Percentiles rank a stretch among this genome's conserved stretches.
Conservation (phyloP, 2,113 vertebrate species). For the Pseudopodoces humilis region DNA sequence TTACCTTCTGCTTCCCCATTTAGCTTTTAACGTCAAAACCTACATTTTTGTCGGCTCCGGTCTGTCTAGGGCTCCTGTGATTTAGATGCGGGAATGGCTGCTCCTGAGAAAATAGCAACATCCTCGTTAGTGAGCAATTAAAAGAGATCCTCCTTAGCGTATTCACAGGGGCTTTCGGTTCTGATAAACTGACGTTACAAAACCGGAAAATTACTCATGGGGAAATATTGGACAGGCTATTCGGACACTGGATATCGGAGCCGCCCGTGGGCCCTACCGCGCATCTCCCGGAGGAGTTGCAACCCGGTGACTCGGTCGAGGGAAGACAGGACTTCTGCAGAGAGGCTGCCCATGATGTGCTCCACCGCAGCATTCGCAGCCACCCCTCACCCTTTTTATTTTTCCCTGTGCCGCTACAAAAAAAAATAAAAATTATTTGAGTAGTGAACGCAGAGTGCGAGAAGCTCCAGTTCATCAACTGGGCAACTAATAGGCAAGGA, state of each 20-base stretch:
- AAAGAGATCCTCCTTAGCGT: constrained; percentile 51
- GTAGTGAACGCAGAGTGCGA: neutral
- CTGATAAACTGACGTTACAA: neutral
- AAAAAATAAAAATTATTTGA: neutral
- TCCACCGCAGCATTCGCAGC: neutral
- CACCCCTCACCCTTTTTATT: too few species aligned
- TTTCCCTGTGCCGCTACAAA: accelerated
- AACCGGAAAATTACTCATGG: neutral
- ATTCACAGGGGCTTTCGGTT: neutral
- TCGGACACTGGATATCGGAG: neutral
- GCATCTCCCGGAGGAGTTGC: neutral
- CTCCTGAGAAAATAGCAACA: constrained; percentile 76
- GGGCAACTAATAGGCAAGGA: neutral
- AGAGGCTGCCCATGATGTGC: neutral
- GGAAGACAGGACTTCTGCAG: neutral
- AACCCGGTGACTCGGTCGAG: neutral
- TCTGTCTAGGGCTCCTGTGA: constrained; percentile 82
- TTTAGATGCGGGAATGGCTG: constrained; percentile 76
- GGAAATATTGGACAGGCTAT: neutral
- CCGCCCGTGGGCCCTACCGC: accelerated
- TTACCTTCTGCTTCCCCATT: constrained; percentile 81
- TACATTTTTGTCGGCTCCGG: constrained; percentile 89
- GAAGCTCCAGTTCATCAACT: neutral
- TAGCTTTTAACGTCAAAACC: constrained; percentile 88
- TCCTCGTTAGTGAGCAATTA: constrained; percentile 77